A percentile compares a stretch with the other conserved stretches of the same genome.
Conservation (phyloP, 2,888 invertebrate species). For the Caenorhabditis sp. region DNA sequence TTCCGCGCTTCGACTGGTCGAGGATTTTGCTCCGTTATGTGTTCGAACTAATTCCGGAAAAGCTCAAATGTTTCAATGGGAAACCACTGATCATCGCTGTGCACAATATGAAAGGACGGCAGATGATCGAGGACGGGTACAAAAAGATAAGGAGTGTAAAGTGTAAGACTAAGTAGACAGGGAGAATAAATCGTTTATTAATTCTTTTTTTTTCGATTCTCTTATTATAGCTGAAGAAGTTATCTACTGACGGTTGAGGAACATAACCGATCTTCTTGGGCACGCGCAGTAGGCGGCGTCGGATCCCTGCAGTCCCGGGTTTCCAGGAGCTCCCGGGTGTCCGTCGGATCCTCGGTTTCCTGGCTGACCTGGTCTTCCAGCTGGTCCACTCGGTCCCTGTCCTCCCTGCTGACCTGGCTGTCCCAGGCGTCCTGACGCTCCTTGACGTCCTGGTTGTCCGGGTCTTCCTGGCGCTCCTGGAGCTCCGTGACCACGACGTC, state of each 20-base stretch:
- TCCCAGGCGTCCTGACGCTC: constrained; percentile 64
- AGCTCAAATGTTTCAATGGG: constrained; percentile 24
- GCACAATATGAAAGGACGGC: constrained; percentile 42
- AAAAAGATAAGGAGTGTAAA: constrained; percentile 28
- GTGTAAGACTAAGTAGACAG: constrained; percentile 16
- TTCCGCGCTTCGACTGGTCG: constrained; percentile 37
- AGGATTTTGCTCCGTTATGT: constrained; percentile 24
- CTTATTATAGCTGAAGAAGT: constrained; percentile 18
- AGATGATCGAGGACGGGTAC: constrained; percentile 43
- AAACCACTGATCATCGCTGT: constrained; percentile 31
- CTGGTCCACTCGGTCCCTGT: constrained; percentile 38
- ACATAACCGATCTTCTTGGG: constrained; percentile 47
- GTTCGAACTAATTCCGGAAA: constrained; percentile 17
- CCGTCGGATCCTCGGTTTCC: constrained; percentile 61
- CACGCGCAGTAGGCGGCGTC: constrained; percentile 51
- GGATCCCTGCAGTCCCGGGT: constrained; percentile 49
- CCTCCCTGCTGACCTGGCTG: constrained; percentile 47
- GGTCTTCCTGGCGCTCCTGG: constrained; percentile 55
- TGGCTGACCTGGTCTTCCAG: constrained; percentile 48
- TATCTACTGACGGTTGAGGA: constrained; percentile 38
- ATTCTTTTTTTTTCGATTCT: constrained; percentile 9
- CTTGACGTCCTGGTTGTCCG: constrained; percentile 60
- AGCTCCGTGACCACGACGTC: constrained; percentile 48
- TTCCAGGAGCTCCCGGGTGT: constrained; percentile 60
- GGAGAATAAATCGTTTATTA: constrained; percentile 28